phyloP scores from a whole-genome alignment of 2,113 vertebrate genomes.

The Dicrurus megarhynchus region DNA sequence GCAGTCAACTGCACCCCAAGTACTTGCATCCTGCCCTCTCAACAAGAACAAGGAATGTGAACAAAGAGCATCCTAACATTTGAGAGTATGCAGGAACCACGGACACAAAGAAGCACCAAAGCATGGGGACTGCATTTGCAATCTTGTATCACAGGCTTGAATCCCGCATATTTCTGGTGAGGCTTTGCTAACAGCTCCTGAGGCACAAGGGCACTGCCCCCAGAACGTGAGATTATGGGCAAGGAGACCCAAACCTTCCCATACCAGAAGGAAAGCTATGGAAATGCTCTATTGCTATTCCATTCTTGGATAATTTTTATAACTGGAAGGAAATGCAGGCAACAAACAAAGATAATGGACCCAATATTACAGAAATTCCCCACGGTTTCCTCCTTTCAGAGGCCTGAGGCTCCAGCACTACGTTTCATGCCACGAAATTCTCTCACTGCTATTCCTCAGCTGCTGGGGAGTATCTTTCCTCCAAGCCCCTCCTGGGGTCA shows the following conservation, averaged over 20 bases:
- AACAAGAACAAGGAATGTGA: neutral
- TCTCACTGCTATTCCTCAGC: neutral
- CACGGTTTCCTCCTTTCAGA: neutral
- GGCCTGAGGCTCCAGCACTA: neutral
- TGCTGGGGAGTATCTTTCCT: neutral
- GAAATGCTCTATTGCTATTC: neutral
- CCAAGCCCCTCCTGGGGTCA: neutral
- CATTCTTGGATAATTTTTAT: neutral
- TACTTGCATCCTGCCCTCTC: neutral
- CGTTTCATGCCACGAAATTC: neutral
- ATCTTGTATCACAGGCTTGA: neutral
- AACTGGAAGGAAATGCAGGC: neutral
- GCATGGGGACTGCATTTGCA: neutral
- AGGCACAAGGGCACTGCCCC: too few relatives aligned
- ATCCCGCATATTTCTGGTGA: neutral
- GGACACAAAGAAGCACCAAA: neutral
- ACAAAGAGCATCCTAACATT: neutral
- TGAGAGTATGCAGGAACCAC: neutral
- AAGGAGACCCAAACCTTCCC: neutral
- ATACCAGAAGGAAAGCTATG: neutral
- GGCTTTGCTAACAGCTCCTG: neutral
- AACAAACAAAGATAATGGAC: neutral
- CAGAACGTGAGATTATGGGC: neutral
- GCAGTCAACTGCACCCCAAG: neutral
- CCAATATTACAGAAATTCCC: neutral